Conservation (phyloP, 2,797 vertebrate genomes). For the Neopelma chrysocephalum region DNA sequence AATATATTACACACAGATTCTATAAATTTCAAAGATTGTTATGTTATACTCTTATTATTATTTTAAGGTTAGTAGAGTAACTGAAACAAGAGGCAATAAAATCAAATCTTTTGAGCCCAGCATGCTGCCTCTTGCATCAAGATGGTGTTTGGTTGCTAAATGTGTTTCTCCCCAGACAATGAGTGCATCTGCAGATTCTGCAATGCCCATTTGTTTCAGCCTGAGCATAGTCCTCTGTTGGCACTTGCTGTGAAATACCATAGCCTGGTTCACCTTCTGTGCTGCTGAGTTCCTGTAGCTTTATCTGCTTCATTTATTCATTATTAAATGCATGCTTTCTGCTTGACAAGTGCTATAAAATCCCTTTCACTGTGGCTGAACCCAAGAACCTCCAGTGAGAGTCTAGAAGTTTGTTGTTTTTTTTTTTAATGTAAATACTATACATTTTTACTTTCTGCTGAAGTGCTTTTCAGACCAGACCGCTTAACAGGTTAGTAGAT, state of each 20-base stretch:
- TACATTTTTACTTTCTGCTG: background rate
- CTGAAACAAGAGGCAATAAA: background rate
- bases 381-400: background rate
- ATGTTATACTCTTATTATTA: background rate
- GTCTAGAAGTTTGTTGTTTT: background rate
- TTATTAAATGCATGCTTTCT: constrained; percentile 45
- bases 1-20: background rate
- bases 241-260: constrained; percentile 40
- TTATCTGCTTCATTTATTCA: constrained; percentile 38
- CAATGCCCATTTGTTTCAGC: constrained; percentile 36
- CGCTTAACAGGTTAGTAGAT: background rate
- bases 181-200: background rate
- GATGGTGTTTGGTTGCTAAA: background rate
- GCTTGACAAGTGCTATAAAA: constrained; percentile 50
- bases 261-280: constrained; percentile 42
- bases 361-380: constrained; percentile 13
- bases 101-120: background rate
- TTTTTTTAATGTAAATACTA: background rate
- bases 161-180: background rate
- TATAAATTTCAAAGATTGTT: background rate
- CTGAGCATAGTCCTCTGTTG: background rate
- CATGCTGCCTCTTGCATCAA: background rate
- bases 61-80: constrained; percentile 16
- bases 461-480: constrained; percentile 15
- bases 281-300: constrained; percentile 26